Base-by-base conservation (phyloP, 2,113 vertebrate genomes). In the Centropus bengalensis region DNA sequence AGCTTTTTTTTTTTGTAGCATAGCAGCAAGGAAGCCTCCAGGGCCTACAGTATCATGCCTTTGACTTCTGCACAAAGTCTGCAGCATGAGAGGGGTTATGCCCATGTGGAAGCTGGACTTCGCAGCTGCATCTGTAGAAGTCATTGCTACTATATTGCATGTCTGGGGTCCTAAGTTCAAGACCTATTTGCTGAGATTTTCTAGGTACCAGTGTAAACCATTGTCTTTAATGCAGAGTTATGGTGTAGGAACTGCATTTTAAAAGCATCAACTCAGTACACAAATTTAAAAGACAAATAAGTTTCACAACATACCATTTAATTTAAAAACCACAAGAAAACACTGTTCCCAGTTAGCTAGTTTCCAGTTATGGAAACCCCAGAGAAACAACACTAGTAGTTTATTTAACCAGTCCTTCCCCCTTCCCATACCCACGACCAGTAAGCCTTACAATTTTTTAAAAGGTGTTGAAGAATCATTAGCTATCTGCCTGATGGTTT, bases 61-160 rank as follows among this genome's bases (percentile, higher is more conserved):
- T 79, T 75, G 28, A 24, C 20, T 92, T 81, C 33, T 91, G 26
- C 28, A 67, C 21, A 18, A 58, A 32, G 8, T 49, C 55, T 73
- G 2, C 2, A 3, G 38, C 8, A 2, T n/a, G 22, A 70, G 6
- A n/a, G 4, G 21, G 27, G 23, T 66, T 5, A 0, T 26, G 33
- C 14, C 36, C 36, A 52, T 26, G 11, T 55, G 22, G 73, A 78
- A 66, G 55, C 1, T 23, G 52, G 56, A 8, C 22, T 77, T 86
- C 14, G 36, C 7, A 0, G 19, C 47, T 59, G 33, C 40, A 80
- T 30, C 36, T 49, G 44, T 38, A 12, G 20, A 24, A 47, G 23
- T 59, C 30, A 24, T 23, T 66, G 82, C 76, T 95, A n/a, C 67
- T 59, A 5, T 8, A 4, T 32, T 51, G 2, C 38, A 24, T 0